Evolutionary conservation across 2,797 vertebrate species (phyloP).

Genomic region (Danio jaintianensis): DNA sequence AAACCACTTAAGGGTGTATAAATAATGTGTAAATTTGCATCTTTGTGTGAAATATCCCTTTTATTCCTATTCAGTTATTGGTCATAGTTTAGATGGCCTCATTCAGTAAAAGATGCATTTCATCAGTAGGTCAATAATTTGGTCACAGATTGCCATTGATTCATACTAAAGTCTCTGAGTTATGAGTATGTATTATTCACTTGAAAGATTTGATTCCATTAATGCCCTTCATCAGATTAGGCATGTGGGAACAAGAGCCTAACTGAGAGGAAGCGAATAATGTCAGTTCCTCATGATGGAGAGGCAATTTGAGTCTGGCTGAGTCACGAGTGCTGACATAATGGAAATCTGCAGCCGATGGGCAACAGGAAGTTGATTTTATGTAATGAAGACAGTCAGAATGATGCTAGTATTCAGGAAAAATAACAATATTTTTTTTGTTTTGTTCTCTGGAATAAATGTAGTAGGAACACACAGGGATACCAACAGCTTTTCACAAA

Average conservation of each 20-base stretch:
- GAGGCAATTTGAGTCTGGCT: conserved; percentile 31
- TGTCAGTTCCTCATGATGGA: conserved; percentile 6
- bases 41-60: too few species aligned
- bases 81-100: too few species aligned
- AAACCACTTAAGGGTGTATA: too few species aligned
- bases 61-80: too few species aligned
- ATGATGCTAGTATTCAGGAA: not conserved
- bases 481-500: not conserved
- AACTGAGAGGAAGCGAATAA: conserved; percentile 19
- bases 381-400: conserved; percentile 23
- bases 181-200: conserved; percentile 13
- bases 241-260: conserved; percentile 3
- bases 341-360: conserved; percentile 33
- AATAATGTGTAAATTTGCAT: too few species aligned
- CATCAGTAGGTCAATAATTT: not conserved
- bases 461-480: not conserved
- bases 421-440: not conserved
- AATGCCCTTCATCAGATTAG: conserved; percentile 23
- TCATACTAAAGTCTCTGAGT: not conserved
- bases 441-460: not conserved
- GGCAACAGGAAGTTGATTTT: conserved; percentile 35
- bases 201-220: not conserved
- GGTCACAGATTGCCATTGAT: not conserved
- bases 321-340: conserved; percentile 34
- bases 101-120: not conserved